phyloP scores from a whole-genome alignment of 1,140 invertebrate genomes.

The Chrysopa pallens region DNA sequence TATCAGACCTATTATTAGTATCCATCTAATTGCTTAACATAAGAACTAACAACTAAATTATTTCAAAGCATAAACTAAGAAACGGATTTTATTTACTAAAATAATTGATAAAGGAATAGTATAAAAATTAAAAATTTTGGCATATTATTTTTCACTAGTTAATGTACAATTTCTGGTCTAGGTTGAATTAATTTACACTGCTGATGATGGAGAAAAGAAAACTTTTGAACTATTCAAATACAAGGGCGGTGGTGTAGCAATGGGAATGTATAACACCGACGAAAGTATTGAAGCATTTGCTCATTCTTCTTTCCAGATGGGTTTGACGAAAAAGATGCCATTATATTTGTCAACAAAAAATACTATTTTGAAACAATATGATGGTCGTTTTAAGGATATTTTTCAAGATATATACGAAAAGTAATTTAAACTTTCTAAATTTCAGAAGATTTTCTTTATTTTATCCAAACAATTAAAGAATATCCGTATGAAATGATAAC shows the following conservation, averaged over 20 bases:
- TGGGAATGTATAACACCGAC: slow-evolving; percentile 84
- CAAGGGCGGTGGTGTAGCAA: slow-evolving; percentile 54
- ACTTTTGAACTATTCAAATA: slow-evolving; percentile 48
- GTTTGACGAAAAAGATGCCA: slow-evolving; percentile 65
- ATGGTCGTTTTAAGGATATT: slow-evolving; percentile 85
- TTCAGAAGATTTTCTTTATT: neutral
- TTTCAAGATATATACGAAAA: slow-evolving; percentile 76
- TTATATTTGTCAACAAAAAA: slow-evolving; percentile 82
- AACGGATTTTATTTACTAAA: too few relatives aligned
- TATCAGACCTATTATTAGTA: too few relatives aligned
- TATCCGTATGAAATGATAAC: too few relatives aligned
- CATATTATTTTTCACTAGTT: too few relatives aligned
- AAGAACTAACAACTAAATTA: too few relatives aligned
- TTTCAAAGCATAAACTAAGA: too few relatives aligned
- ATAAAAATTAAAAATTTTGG: too few relatives aligned
- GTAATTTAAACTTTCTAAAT: slow-evolving; percentile 25
- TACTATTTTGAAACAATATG: slow-evolving; percentile 79
- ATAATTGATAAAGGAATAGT: too few relatives aligned
- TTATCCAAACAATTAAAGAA: too few relatives aligned
- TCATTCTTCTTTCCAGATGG: slow-evolving; percentile 69
- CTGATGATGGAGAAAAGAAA: slow-evolving; percentile 32
- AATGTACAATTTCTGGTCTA: too few relatives aligned
- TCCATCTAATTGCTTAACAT: too few relatives aligned
- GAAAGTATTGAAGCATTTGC: slow-evolving; percentile 71
- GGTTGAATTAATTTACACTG: slow-evolving; percentile 50